These are phyloP conservation scores for Pogonomyrmex barbatus DNA, from an alignment of 1,140 invertebrate genomes.

Conservation along the genomic window DNA sequence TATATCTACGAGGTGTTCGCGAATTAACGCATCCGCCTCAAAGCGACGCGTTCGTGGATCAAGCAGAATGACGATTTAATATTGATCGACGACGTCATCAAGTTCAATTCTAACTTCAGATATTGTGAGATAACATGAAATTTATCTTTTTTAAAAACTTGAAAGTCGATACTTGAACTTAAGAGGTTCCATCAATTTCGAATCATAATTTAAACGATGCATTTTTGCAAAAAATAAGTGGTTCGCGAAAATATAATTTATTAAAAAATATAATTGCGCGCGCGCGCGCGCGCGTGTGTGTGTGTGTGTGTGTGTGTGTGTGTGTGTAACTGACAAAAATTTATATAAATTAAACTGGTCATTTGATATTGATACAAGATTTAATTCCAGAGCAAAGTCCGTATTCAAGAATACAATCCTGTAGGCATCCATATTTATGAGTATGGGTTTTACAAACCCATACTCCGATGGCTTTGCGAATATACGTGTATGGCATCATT, in stretches of 20 bases:
- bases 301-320: background rate
- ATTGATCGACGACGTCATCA: background rate
- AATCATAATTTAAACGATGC: background rate
- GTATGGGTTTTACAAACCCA: conserved; percentile 60
- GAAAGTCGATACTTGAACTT: background rate
- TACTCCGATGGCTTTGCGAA: conserved; percentile 65
- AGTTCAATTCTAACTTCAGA: background rate
- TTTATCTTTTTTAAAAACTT: background rate
- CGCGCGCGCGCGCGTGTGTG: no score
- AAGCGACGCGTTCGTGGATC: background rate
- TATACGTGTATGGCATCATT: conserved; percentile 68
- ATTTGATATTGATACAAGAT: background rate
- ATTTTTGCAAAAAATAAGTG: background rate
- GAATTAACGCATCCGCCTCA: conserved; percentile 6
- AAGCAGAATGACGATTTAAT: background rate
- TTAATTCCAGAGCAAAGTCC: conserved; percentile 5
- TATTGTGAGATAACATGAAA: background rate
- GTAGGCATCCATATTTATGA: background rate
- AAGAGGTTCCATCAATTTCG: background rate
- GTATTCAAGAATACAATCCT: background rate
- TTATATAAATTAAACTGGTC: background rate
- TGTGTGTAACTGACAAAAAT: background rate
- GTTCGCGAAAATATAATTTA: background rate
- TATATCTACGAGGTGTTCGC: conserved; percentile 27
- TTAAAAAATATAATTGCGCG: no score